These are phyloP conservation scores for Proctacanthus coquilletti DNA, from an alignment of 1,140 invertebrate genomes.

Conservation along the genomic window DNA sequence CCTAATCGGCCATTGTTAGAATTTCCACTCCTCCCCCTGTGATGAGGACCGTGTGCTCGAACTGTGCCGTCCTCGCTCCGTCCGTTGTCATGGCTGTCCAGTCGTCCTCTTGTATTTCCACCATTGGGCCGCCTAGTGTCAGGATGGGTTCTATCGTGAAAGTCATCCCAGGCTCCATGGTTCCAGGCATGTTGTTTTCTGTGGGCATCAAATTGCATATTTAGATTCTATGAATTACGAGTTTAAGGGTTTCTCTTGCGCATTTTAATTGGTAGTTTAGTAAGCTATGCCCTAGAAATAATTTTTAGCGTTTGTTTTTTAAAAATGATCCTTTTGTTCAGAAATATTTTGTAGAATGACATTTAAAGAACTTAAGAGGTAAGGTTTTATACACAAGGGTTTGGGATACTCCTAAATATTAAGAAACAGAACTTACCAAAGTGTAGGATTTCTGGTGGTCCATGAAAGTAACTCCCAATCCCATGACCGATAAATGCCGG, in stretches of 20 bases:
- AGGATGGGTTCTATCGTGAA: conserved; percentile 91
- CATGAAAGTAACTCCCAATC: conserved; percentile 85
- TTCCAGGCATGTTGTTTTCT: conserved; percentile 54
- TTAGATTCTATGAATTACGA: neutral
- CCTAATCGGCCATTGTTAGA: conserved; percentile 37
- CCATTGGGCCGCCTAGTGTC: conserved; percentile 48
- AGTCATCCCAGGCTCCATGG: conserved; percentile 76
- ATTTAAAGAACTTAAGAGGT: too few species aligned
- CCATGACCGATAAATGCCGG: conserved; percentile 81
- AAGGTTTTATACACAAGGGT: too few species aligned
- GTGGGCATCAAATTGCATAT: conserved; percentile 11
- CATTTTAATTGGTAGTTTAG: too few species aligned
- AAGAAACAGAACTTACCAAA: conserved; percentile 34
- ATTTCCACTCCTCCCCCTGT: conserved; percentile 56
- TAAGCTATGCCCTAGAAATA: too few species aligned
- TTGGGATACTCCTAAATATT: neutral
- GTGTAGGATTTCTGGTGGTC: conserved; percentile 77
- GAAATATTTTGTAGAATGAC: too few species aligned
- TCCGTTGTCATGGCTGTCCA: conserved; percentile 79
- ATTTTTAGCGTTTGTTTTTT: too few species aligned
- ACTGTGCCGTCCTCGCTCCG: conserved; percentile 67
- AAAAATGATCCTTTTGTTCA: too few species aligned
- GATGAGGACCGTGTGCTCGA: conserved; percentile 82
- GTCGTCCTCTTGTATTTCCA: conserved; percentile 62
- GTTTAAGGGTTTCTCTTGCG: too few species aligned